Conservation (phyloP, 2,888 invertebrate species). For the Corythucha ciliata region DNA sequence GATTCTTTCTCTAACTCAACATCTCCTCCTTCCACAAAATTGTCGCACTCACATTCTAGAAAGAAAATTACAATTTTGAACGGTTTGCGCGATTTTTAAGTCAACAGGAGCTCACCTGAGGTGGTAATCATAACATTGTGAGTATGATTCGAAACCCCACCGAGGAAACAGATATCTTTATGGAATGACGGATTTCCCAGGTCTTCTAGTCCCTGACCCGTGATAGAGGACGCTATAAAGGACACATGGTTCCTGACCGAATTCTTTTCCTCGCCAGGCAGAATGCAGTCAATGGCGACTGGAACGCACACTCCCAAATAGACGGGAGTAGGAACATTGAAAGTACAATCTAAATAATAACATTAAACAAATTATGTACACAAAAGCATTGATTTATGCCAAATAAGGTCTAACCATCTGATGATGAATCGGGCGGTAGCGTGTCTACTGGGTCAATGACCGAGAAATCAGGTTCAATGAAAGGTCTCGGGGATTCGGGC, state of each 20-base stretch:
- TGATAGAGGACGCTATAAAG: slow-evolving; percentile 24
- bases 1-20: slow-evolving; percentile 34
- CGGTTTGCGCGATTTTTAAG: not conserved
- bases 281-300: slow-evolving; percentile 27
- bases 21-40: slow-evolving; percentile 32
- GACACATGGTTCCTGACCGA: slow-evolving; percentile 22
- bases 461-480: slow-evolving; percentile 27
- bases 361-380: too few species aligned
- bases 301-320: slow-evolving; percentile 71
- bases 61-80: slow-evolving; percentile 10
- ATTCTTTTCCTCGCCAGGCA: slow-evolving; percentile 29
- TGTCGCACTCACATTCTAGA: slow-evolving; percentile 32
- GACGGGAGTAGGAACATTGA: slow-evolving; percentile 39
- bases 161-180: slow-evolving; percentile 28
- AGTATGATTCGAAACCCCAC: slow-evolving; percentile 20
- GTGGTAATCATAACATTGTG: slow-evolving; percentile 29
- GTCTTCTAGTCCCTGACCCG: slow-evolving; percentile 26
- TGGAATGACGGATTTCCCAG: slow-evolving; percentile 28
- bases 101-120: slow-evolving; percentile 22
- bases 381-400: too few species aligned
- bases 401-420: too few species aligned
- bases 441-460: slow-evolving; percentile 18
- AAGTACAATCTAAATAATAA: too few species aligned
- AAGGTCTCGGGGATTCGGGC: slow-evolving; percentile 18
- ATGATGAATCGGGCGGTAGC: too few species aligned